A percentile compares a stretch with the other conserved stretches of the same genome.
phyloP scores from a whole-genome alignment of 2,888 invertebrate species.

The Zele albiditarsus region DNA sequence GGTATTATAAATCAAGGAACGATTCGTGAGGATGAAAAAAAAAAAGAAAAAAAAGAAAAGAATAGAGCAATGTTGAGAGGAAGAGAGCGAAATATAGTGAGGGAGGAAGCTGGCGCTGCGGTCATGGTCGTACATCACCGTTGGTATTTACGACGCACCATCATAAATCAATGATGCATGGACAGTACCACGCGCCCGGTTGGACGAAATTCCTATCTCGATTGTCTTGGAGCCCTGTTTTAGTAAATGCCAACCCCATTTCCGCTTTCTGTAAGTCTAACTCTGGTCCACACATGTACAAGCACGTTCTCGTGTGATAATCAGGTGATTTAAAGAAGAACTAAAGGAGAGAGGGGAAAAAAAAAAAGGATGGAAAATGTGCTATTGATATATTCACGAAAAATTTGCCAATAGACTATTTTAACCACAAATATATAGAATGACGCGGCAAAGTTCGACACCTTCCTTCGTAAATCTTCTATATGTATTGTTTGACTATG shows the following conservation, averaged over 20 bases:
- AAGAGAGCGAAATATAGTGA: conserved; percentile 32
- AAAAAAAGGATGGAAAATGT: conserved; percentile 1
- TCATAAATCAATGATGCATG: conserved; percentile 64
- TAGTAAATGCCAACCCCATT: conserved; percentile 19
- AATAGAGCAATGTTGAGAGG: conserved; percentile 35
- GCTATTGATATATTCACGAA: not conserved
- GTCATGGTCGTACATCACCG: conserved; percentile 61
- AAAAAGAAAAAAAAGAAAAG: conserved; percentile 35
- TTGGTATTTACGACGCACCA: conserved; percentile 62
- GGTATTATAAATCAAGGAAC: conserved; percentile 61
- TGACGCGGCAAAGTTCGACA: not conserved
- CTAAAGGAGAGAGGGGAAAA: not conserved
- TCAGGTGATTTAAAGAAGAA: not conserved
- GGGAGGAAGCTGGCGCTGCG: conserved; percentile 44
- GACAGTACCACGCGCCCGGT: conserved; percentile 50
- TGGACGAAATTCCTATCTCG: conserved; percentile 59
- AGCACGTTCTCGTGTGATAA: not conserved
- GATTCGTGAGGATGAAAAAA: conserved; percentile 46
- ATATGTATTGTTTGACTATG: conserved; percentile 40
- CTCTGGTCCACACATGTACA: not conserved
- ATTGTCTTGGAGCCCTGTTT: conserved; percentile 24
- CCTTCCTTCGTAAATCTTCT: conserved; percentile 1
- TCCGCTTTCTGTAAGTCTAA: not conserved
- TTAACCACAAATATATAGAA: not conserved
- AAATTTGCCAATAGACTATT: not conserved